phyloP scores from a whole-genome alignment of 1,140 invertebrate species.

The Chionoecetes opilio region DNA sequence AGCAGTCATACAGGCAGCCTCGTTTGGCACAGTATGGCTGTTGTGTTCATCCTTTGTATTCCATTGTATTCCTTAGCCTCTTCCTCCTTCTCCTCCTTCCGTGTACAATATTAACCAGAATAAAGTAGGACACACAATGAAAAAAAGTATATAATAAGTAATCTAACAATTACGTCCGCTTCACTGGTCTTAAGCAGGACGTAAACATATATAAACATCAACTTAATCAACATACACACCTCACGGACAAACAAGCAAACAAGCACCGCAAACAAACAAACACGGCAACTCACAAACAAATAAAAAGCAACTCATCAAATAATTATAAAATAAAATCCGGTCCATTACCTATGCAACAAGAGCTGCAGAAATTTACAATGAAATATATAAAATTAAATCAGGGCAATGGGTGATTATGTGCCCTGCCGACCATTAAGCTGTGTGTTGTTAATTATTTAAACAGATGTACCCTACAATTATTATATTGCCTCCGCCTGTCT shows the following conservation, averaged over 20 bases:
- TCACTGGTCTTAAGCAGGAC: background rate
- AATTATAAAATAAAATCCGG: slow-evolving; percentile 4
- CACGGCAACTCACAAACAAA: background rate
- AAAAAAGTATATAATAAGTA: background rate
- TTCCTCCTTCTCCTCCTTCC: background rate
- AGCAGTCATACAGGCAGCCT: no score
- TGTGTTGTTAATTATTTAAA: slow-evolving; percentile 61
- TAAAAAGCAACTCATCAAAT: background rate
- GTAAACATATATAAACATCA: background rate
- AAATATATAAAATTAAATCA: slow-evolving; percentile 56
- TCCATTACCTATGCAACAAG: slow-evolving; percentile 13
- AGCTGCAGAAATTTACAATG: slow-evolving; percentile 30
- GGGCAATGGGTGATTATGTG: slow-evolving; percentile 39
- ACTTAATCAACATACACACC: background rate
- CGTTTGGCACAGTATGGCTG: no score
- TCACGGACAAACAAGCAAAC: background rate
- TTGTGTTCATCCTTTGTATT: no score
- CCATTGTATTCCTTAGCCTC: background rate
- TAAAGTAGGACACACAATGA: background rate
- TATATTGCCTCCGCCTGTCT: slow-evolving; percentile 32
- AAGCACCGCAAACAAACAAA: background rate
- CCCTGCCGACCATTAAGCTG: slow-evolving; percentile 25
- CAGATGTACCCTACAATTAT: slow-evolving; percentile 58
- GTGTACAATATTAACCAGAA: background rate
- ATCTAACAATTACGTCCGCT: background rate